Evolutionary conservation across 2,797 vertebrate genomes (phyloP), one percentile per base, ranked within the genome.

Genomic region (Siniperca scherzeri): DNA sequence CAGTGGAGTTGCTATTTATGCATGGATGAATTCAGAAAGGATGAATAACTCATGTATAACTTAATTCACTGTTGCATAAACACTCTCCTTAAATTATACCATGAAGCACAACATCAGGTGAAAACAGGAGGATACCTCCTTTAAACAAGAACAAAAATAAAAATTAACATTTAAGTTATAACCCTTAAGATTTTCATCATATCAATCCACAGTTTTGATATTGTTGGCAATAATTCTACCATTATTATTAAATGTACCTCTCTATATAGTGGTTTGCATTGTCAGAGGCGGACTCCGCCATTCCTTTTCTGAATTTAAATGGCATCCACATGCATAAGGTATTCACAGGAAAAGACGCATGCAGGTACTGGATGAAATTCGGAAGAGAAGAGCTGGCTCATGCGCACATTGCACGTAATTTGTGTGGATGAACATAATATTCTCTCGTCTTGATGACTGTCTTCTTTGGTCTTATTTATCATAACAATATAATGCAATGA

Each of bases 281-380:
- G 48, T 33, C 55, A 38, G 25, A 30, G 33, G 65, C 14, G 12
- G 42, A 69, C 40, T 77, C 25, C 11, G 69, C 33, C 62, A 72
- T 33, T 36, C 12, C 33, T 56, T 25, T 30, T 40, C n/a, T 66
- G 19, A 61, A 42, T 27, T 64, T 64, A 68, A 25, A 56, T 6
- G 53, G n/a, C 11, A 61, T 61, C 14, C 48, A 57, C 9, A 61
- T 56, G 21, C 36, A 62, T 67, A 42, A 82, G 16, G 38, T 44
- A 71, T 60, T 77, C n/a, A 71, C 14, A 46, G 55, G 17, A 66
- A 21, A 77, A 27, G 9, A 56, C 36, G 3, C 38, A 67, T 66
- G 30, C 46, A 22, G 10, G 16, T 6, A 55, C 68, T 60, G 53
- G 21, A 1, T 59, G 22, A 42, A 70, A 65, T 68, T 40, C 5